These are phyloP conservation scores for Typhlomys cinereus DNA, from an alignment of 2,113 vertebrate species.

Conservation along the genomic window DNA sequence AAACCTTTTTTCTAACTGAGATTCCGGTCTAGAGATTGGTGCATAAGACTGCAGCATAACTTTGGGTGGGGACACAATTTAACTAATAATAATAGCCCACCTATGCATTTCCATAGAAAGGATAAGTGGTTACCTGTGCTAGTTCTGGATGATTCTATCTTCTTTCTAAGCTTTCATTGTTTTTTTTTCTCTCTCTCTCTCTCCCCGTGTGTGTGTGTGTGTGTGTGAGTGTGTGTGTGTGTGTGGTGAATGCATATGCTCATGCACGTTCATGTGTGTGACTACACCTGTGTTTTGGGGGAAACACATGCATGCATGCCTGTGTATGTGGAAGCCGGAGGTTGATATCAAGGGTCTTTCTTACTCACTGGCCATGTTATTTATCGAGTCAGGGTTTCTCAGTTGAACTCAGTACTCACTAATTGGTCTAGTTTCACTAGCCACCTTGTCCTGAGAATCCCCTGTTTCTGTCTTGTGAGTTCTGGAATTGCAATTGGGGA, in stretches of 20 bases:
- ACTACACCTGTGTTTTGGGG: too few species aligned
- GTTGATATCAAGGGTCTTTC: too few species aligned
- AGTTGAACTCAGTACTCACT: too few species aligned
- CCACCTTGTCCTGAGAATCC: background rate
- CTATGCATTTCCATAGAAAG: conserved; percentile 82
- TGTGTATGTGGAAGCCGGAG: background rate
- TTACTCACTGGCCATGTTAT: too few species aligned
- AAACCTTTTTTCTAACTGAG: background rate
- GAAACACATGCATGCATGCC: too few species aligned
- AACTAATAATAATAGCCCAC: conserved; percentile 58
- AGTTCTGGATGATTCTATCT: conserved; percentile 49
- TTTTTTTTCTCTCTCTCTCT: too few species aligned
- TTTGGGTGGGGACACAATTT: background rate
- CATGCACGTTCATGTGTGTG: too few species aligned
- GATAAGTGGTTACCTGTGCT: conserved; percentile 69
- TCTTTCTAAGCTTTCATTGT: too few species aligned
- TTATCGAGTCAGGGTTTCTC: too few species aligned
- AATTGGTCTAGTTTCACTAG: background rate
- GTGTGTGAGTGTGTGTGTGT: too few species aligned
- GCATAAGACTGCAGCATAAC: background rate
- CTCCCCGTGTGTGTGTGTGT: too few species aligned
- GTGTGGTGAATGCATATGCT: too few species aligned
- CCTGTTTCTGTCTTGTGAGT: background rate
- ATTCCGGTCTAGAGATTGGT: background rate
- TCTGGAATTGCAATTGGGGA: background rate